phyloP scores from a whole-genome alignment of 2,797 vertebrate genomes.

The Pyrocephalus nanus region DNA sequence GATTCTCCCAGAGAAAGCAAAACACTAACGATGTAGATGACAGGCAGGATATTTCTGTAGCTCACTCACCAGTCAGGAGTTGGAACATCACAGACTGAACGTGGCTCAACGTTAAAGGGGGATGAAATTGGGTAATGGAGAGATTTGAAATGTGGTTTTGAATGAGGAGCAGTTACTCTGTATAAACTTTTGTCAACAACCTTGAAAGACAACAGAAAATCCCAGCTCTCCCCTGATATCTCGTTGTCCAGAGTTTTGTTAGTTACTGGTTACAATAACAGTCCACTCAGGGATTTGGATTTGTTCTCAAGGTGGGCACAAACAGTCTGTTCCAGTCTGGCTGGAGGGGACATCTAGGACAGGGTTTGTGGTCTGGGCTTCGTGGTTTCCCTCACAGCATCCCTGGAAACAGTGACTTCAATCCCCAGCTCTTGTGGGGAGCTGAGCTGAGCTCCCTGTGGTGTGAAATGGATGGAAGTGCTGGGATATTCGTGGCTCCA shows the following conservation, averaged over 20 bases:
- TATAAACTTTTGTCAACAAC: neutral
- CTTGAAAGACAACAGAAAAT: neutral
- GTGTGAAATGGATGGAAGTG: neutral
- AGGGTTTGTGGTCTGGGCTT: neutral
- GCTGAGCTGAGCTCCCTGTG: neutral
- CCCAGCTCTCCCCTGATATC: neutral
- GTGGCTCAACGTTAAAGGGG: fast-evolving
- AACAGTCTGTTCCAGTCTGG: neutral
- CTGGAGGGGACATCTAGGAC: neutral
- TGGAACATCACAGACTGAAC: neutral
- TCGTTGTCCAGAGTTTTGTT: neutral
- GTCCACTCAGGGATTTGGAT: neutral
- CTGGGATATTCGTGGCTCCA: neutral
- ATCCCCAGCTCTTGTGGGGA: neutral
- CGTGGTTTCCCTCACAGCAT: neutral
- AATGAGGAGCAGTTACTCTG: neutral
- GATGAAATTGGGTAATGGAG: neutral
- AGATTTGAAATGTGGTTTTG: neutral
- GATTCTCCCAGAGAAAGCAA: neutral
- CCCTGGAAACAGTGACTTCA: neutral
- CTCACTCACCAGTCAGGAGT: neutral
- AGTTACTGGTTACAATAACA: neutral
- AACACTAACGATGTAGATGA: neutral
- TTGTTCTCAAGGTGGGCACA: neutral
- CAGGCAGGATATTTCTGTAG: neutral